Evolutionary conservation across 2,888 invertebrate genomes (phyloP), one percentile per base, ranked within the genome.

Genomic region (Rhodophaea formosa): DNA sequence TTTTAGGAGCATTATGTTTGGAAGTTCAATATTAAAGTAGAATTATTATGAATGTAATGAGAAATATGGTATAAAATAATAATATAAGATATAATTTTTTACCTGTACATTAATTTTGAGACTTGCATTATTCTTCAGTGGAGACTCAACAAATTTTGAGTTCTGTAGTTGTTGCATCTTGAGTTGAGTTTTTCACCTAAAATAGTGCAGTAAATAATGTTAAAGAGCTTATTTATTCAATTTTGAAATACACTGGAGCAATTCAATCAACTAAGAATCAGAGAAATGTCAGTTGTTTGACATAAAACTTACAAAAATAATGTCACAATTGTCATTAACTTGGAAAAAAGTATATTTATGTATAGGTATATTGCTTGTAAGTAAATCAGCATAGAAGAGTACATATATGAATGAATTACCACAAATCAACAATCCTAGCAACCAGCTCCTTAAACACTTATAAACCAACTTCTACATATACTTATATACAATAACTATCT

Each of bases 261-360:
- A 35, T 51, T 35, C 35, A 54, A 44, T 45, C 53, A 51, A 35
- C 49, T 47, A 45, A 29, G 47, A 57, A 58, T 62, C 14, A 47
- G 46, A 46, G 58, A 57, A 61, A 30, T 81, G 82, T 79, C 81
- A 81, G 74, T 68, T 72, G 64, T 56, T 68, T 80, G 81, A 79
- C 81, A 80, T 64, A 73, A 72, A 75, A 78, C 66, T 71, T 70
- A 65, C 47, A 72, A 72, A 72, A 64, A 62, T 59, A 59, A 72
- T 75, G 77, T 71, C 74, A 76, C 53, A 68, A 63, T 59, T 70
- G 69, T 67, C 71, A 71, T 49, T 54, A 60, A 67, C 53, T 60
- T 59, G 35, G 35, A 61, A 64, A 59, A 57, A 57, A 57, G 44
- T 44, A 43, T 35, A 30, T 23, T 15, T 44, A 44, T 39, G 10